These are phyloP conservation scores for Metaphire vulgaris DNA, from an alignment of 1,140 invertebrate species.

Conservation along the genomic window DNA sequence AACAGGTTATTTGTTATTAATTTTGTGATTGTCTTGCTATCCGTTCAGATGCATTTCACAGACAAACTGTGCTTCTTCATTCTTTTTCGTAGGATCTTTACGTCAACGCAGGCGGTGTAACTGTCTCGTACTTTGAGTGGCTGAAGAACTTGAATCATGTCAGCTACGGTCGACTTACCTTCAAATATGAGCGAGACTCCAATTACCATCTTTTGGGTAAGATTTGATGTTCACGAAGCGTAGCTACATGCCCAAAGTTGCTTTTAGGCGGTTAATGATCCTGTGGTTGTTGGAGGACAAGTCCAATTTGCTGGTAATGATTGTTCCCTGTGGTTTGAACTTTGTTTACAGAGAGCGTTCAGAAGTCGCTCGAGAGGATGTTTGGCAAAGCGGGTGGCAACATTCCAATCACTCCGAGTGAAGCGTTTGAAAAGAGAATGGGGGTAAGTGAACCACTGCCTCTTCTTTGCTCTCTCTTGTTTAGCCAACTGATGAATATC, in stretches of 20 bases:
- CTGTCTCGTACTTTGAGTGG: constrained; percentile 99
- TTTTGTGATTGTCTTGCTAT: too few species aligned
- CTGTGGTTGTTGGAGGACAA: too few species aligned
- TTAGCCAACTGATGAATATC: not conserved
- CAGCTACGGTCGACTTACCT: constrained; percentile 93
- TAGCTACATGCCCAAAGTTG: too few species aligned
- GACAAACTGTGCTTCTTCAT: too few species aligned
- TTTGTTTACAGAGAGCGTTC: constrained; percentile 76
- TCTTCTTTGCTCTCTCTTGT: too few species aligned
- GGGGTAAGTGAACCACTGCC: constrained; percentile 52
- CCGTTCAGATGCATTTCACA: too few species aligned
- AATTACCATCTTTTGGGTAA: constrained; percentile 93
- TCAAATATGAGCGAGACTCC: constrained; percentile 98
- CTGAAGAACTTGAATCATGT: constrained; percentile 99
- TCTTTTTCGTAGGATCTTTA: constrained; percentile 54
- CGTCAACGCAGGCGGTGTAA: constrained; percentile 98
- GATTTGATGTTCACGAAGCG: constrained; percentile 40
- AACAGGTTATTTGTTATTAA: too few species aligned
- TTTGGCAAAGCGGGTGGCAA: constrained; percentile 88
- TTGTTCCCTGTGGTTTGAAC: too few species aligned
- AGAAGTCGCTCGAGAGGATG: constrained; percentile 93
- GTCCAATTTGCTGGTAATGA: too few species aligned
- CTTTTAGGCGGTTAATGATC: too few species aligned
- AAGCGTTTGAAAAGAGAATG: constrained; percentile 91
- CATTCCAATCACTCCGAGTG: constrained; percentile 87